phyloP scores from a whole-genome alignment of 2,888 invertebrate genomes.

The Platycnemis pennipes region DNA sequence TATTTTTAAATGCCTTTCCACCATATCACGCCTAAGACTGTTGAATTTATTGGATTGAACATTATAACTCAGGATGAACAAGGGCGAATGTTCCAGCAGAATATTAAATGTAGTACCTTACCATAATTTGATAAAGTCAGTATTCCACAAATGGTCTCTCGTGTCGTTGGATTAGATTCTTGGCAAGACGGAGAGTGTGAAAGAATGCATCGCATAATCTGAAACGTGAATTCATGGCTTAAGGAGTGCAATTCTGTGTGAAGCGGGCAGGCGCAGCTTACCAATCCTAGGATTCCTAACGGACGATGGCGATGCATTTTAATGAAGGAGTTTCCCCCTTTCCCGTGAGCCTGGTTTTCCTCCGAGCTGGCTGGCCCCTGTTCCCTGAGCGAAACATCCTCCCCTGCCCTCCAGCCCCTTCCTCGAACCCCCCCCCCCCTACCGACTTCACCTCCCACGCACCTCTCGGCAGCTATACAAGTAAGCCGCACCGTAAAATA shows the following conservation, averaged over 20 bases:
- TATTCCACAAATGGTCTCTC: background rate
- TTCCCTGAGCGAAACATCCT: background rate
- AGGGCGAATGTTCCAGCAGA: no score
- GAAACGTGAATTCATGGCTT: background rate
- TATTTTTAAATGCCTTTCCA: no score
- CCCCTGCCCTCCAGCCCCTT: background rate
- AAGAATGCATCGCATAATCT: background rate
- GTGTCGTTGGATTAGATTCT: background rate
- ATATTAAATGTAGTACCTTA: no score
- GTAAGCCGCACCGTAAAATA: conserved; percentile 40
- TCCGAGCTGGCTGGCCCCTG: background rate
- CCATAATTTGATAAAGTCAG: no score
- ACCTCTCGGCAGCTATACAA: background rate
- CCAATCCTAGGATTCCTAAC: background rate
- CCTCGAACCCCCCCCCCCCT: background rate
- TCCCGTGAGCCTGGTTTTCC: background rate
- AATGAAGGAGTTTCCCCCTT: background rate
- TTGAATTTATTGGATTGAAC: no score
- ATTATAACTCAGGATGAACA: no score
- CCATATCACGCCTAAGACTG: no score
- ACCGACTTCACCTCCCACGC: background rate
- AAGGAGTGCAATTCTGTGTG: background rate
- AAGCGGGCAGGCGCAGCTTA: background rate
- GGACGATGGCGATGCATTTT: background rate
- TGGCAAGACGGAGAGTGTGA: background rate